Evolutionary conservation across 2,888 invertebrate species (phyloP), one percentile per base, ranked within the genome.

Genomic region (Loripinus fragilis): DNA sequence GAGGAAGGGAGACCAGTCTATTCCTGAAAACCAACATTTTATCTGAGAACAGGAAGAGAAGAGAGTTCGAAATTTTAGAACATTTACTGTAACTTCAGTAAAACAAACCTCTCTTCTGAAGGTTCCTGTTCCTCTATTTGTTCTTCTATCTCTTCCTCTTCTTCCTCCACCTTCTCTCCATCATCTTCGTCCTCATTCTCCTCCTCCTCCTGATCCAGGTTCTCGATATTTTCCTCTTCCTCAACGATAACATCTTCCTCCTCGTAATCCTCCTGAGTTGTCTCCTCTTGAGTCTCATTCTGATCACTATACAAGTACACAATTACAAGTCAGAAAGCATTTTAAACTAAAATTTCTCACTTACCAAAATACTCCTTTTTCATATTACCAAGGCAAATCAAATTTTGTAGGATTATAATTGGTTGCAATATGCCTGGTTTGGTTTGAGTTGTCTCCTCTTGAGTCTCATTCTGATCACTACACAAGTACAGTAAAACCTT

Each of bases 381-480:
- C n/a, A n/a, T n/a, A n/a, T n/a, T n/a, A n/a, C n/a, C n/a, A n/a
- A n/a, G n/a, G n/a, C n/a, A n/a, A n/a, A n/a, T n/a, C n/a, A n/a
- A n/a, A n/a, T n/a, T n/a, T n/a, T n/a, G n/a, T n/a, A n/a, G n/a
- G n/a, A n/a, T n/a, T n/a, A n/a, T n/a, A n/a, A n/a, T n/a, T n/a
- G n/a, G n/a, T n/a, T n/a, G n/a, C n/a, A n/a, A n/a, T n/a, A n/a
- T n/a, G n/a, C n/a, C n/a, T n/a, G n/a, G n/a, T n/a, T n/a, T n/a
- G n/a, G n/a, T n/a, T n/a, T 86, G 86, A 30, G 76, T 86, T 23
- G 77, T 78, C 20, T 86, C 85, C 20, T 81, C 86, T 2, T 73
- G 74, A 10, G 50, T 69, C 28, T 86, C 71, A 28, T 72, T 77
- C 25, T 73, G 66, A n/a, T 78, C 79, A 48, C 70, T 75, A 41